Base-by-base conservation (phyloP, 2,113 vertebrate species). In the Hiodon alosoides region DNA sequence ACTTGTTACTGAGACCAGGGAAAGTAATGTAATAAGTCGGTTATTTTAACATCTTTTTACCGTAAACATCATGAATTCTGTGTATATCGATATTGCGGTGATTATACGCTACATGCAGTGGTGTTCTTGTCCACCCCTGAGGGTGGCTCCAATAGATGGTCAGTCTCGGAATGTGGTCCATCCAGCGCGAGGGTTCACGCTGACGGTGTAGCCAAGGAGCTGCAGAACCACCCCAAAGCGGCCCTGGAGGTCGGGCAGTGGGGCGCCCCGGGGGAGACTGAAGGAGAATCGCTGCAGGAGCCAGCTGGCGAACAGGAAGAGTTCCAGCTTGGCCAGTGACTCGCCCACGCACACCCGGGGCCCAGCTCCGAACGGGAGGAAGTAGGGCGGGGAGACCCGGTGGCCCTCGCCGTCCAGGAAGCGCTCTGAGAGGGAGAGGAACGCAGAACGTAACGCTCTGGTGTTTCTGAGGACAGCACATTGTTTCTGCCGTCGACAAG, bases 291-390 rank as follows among this genome's bases (percentile, higher is more conserved):
- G 81, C 86, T 91, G 91, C 47, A 93, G 87, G 76, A 93, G 86
- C 53, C 84, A 86, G 10, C 87, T 85, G 85, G 89, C 2, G 70
- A 93, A 87, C 52, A 93, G 89, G 64, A 93, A 92, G 50, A 93
- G 87, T 83, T 93, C 91, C 76, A 86, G 70, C 16, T 88, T 80
- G 76, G 91, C 91, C 81, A 93, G 59, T 0, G 90, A 89, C 77
- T 93, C 91, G 1, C 91, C 91, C 0, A 93, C 85, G 7, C 91
- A 93, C 9, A 91, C 88, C 0, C 91, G 89, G 78, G 90, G 90
- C 46, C 91, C 91, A 2, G 91, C 90, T 72, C 91, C 91, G 3
- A 93, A 93, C 0, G 91, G 91, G 72, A 93, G 79, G 81, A 91
- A 93, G 64, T 74, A 86, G 53, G 84, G 11, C 0, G 87, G 89